phyloP scores from a whole-genome alignment of 2,113 vertebrate genomes.

The Passer domesticus region DNA sequence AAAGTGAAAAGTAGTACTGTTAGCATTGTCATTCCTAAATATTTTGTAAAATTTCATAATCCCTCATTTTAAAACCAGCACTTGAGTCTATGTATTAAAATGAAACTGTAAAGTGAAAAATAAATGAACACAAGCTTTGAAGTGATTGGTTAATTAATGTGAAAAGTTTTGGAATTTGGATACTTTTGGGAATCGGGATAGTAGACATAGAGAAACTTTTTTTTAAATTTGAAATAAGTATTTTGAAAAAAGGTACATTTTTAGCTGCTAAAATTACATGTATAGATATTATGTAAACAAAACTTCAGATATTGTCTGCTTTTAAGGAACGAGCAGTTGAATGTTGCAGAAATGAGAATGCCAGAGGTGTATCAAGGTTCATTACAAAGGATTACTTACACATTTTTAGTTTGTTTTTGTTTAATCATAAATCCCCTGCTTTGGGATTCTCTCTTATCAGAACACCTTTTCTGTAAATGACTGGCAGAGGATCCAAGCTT shows the following conservation, averaged over 20 bases:
- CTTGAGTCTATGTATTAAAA: slow-evolving; percentile 53
- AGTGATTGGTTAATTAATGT: slow-evolving; percentile 57
- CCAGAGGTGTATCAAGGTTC: neutral
- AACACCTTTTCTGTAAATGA: neutral
- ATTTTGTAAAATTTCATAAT: slow-evolving; percentile 57
- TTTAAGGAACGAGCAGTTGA: neutral
- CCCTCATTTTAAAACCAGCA: slow-evolving; percentile 47
- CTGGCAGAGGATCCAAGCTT: neutral
- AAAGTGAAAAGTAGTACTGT: neutral
- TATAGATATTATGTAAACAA: neutral
- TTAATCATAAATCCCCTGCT: neutral
- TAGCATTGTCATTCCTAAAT: slow-evolving; percentile 45
- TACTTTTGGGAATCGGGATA: slow-evolving; percentile 6
- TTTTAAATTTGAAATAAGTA: slow-evolving; percentile 6
- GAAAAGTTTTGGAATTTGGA: slow-evolving; percentile 15
- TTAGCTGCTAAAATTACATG: neutral
- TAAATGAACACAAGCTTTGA: slow-evolving; percentile 57
- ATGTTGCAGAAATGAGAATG: neutral
- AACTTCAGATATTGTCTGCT: neutral
- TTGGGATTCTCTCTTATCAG: neutral
- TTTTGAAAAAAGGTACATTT: neutral
- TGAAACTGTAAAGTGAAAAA: slow-evolving; percentile 62
- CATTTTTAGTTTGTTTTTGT: neutral
- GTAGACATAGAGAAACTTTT: neutral
- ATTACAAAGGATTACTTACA: neutral